These are phyloP conservation scores for Apodemia zela DNA, from an alignment of 2,888 invertebrate species.

Conservation along the genomic window DNA sequence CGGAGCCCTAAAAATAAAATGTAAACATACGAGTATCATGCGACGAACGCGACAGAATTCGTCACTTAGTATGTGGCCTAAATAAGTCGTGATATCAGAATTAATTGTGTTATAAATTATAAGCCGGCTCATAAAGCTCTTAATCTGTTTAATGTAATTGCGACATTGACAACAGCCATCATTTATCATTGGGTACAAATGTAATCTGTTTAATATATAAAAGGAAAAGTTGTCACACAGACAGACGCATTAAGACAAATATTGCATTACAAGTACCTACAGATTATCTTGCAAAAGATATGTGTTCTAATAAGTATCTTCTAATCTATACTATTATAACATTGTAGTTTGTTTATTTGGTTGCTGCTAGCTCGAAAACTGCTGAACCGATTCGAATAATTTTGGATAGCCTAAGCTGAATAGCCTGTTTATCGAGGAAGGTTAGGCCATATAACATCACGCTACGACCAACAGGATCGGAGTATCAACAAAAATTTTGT, in stretches of 20 bases:
- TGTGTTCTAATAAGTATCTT: too few species aligned
- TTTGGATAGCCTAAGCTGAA: too few species aligned
- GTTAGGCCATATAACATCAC: too few species aligned
- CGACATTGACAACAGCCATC: constrained; percentile 11
- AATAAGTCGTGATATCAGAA: constrained; percentile 4
- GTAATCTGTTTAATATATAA: neutral
- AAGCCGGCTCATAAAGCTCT: constrained; percentile 5
- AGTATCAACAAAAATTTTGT: too few species aligned
- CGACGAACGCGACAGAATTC: neutral
- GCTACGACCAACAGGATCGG: too few species aligned
- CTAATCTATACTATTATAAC: too few species aligned
- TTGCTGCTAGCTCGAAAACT: too few species aligned
- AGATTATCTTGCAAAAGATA: too few species aligned
- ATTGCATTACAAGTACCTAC: neutral
- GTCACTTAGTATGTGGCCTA: neutral
- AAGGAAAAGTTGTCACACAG: neutral
- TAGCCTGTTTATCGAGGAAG: too few species aligned
- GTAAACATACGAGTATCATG: neutral
- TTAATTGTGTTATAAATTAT: constrained; percentile 8
- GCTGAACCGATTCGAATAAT: too few species aligned
- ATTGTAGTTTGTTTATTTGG: too few species aligned
- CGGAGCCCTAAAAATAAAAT: neutral
- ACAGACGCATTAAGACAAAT: neutral
- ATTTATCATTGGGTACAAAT: constrained; percentile 14
- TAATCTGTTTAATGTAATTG: constrained; percentile 11